Percentiles rank a stretch among this genome's conserved stretches.
These are phyloP conservation scores for Rhadinocentrus ornatus DNA, from an alignment of 2,797 vertebrate species.

Conservation along the genomic window DNA sequence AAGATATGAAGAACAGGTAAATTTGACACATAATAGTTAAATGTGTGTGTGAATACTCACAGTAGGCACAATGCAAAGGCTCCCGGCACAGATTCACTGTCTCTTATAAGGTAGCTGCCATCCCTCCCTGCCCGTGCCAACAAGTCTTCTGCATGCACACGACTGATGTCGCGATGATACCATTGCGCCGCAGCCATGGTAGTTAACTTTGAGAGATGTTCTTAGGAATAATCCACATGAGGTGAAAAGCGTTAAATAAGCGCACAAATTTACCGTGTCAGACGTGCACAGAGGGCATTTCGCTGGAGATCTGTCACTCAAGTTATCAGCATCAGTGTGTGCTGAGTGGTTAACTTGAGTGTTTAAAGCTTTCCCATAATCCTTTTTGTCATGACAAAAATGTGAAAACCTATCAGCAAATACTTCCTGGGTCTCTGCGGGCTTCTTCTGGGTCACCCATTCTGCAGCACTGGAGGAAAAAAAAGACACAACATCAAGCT, in stretches of 20 bases:
- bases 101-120: conserved; percentile 90
- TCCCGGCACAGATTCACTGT: conserved; percentile 91
- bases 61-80: conserved; percentile 91
- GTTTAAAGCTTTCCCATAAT: conserved; percentile 54
- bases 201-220: conserved; percentile 38
- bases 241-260: conserved; percentile 39
- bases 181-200: conserved; percentile 81
- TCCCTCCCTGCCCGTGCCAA: conserved; percentile 87
- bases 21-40: background rate
- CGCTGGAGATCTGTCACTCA: conserved; percentile 15
- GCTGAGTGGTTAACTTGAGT: conserved; percentile 15
- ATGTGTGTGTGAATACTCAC: conserved; percentile 81
- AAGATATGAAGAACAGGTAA: background rate
- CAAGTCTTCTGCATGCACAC: conserved; percentile 87
- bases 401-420: conserved; percentile 35
- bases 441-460: conserved; percentile 62
- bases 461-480: conserved; percentile 38
- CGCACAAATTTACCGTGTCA: conserved; percentile 24
- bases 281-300: conserved; percentile 24
- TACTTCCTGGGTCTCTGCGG: conserved; percentile 50
- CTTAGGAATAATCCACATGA: conserved; percentile 63
- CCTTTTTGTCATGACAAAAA: conserved; percentile 37
- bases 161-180: conserved; percentile 92
- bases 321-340: conserved; percentile 20
- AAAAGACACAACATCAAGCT: conserved; percentile 37